Evolutionary conservation across 2,797 vertebrate species (phyloP).

Genomic region (Melanotaenia boesemani): DNA sequence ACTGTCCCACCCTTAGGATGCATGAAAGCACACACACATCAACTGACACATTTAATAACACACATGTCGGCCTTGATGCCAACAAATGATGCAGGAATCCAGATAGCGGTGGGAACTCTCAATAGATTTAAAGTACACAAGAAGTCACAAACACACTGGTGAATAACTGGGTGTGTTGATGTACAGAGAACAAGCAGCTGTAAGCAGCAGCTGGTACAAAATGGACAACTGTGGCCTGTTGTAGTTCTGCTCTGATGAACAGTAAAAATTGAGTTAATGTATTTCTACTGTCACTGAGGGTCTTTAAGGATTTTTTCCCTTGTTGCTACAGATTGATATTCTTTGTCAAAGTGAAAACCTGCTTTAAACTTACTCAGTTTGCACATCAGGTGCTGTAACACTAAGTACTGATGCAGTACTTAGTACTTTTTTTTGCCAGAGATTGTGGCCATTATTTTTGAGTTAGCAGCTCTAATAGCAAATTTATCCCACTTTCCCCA

Average conservation of each 20-base stretch:
- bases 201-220: conserved; percentile 2
- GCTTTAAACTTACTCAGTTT: conserved; percentile 13
- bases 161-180: conserved; percentile 24
- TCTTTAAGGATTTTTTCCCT: not conserved
- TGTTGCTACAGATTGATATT: not conserved
- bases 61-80: conserved; percentile 52
- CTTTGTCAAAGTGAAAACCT: conserved; percentile 16
- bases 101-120: conserved; percentile 51
- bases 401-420: not conserved
- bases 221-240: not conserved
- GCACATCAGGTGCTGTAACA: not conserved
- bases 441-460: too few species aligned
- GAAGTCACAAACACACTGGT: conserved; percentile 31
- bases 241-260: conserved; percentile 6
- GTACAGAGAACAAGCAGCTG: conserved; percentile 1
- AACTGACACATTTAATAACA: conserved; percentile 45
- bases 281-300: conserved; percentile 17
- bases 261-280: not conserved
- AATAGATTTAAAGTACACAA: conserved; percentile 43
- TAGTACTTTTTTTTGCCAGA: too few species aligned
- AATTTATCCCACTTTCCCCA: too few species aligned
- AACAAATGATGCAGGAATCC: conserved; percentile 67
- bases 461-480: too few species aligned
- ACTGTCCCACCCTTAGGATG: conserved; percentile 79
- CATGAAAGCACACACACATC: conserved; percentile 44